Percentiles rank a stretch among this genome's conserved stretches.
Conservation (phyloP, 2,888 invertebrate species). For the Tenodera sinensis region DNA sequence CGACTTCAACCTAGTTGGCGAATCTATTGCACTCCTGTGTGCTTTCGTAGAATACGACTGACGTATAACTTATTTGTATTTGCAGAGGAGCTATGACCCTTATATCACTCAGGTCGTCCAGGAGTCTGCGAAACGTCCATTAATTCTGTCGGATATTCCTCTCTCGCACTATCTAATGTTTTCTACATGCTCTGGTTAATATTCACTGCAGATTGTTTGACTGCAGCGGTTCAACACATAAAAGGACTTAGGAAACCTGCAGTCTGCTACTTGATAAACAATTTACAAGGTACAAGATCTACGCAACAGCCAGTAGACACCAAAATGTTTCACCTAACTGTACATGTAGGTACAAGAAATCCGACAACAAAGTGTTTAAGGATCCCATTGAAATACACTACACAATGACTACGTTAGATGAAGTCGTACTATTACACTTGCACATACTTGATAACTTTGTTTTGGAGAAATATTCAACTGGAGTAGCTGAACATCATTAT, state of each 20-base stretch:
- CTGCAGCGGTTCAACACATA: neutral
- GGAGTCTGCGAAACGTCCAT: neutral
- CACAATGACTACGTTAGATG: no score
- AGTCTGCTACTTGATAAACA: neutral
- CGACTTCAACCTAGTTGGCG: neutral
- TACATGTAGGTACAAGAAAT: no score
- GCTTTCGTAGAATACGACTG: neutral
- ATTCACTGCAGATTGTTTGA: neutral
- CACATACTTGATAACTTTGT: no score
- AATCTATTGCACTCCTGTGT: neutral
- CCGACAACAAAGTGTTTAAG: no score
- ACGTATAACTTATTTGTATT: neutral
- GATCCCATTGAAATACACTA: no score
- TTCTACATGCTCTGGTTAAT: neutral
- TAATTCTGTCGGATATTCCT: neutral
- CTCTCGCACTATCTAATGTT: neutral
- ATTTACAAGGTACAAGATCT: neutral
- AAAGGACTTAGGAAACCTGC: neutral
- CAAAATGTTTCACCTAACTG: no score
- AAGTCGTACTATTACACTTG: no score
- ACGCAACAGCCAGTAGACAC: neutral
- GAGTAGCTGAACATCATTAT: no score
- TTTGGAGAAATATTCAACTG: no score
- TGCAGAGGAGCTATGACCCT: neutral
- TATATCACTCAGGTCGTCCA: neutral